Percentiles rank a stretch among this genome's conserved stretches.
phyloP scores from a whole-genome alignment of 2,113 vertebrate species.

The Megaptera novaeangliae region DNA sequence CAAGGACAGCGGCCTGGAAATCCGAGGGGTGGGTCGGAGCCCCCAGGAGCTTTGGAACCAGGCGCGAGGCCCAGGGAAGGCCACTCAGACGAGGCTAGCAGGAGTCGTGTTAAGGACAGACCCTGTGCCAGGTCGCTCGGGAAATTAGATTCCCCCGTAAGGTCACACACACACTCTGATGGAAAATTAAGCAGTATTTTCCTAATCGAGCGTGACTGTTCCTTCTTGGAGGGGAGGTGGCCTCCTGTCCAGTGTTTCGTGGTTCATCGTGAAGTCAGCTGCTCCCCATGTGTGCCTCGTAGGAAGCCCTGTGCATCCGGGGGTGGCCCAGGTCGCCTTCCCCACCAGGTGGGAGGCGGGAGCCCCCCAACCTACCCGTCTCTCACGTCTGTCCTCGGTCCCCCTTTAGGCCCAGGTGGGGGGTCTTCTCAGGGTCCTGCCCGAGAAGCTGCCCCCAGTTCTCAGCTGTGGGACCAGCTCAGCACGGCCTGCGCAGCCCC shows the following conservation, averaged over 20 bases:
- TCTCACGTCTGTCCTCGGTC: neutral
- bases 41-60: neutral
- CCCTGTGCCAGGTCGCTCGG: neutral
- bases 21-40: rapidly evolving
- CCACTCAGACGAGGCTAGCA: neutral
- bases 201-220: neutral
- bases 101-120: neutral
- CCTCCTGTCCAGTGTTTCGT: neutral
- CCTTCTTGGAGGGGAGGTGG: neutral
- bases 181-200: slow-evolving; percentile 12
- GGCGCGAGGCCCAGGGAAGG: neutral
- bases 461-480: neutral
- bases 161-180: neutral
- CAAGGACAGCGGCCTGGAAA: neutral
- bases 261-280: neutral
- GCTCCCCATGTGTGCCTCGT: neutral
- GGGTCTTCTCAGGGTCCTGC: neutral
- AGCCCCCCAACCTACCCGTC: neutral
- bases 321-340: too few relatives aligned
- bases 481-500: too few relatives aligned
- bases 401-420: neutral
- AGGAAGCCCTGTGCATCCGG: too few relatives aligned
- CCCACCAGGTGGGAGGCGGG: too few relatives aligned
- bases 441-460: neutral
- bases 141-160: neutral